Evolutionary conservation across 2,113 vertebrate genomes (phyloP), one percentile per base, ranked within the genome.

Genomic region (Otolemur garnettii): DNA sequence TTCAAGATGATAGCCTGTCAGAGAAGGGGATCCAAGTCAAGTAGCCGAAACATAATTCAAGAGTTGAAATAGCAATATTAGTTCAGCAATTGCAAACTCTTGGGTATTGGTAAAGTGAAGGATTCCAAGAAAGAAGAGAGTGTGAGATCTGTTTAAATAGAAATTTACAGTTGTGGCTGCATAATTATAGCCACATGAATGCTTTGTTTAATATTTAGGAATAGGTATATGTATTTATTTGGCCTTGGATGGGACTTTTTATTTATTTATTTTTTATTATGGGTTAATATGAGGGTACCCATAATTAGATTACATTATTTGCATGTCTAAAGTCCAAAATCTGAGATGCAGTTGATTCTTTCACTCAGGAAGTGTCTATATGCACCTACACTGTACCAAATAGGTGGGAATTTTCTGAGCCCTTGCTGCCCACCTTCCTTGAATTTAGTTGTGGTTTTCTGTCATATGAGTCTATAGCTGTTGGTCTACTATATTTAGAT

Each of bases 241-340:
- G 5, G 24, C 2, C 2, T 38, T 53, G 3, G 0, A 4, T 38
- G 13, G 13, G 4, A 9, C 55, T 15, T 6, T 75, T 19, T 30
- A 33, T 72, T 60, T n/a, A 50, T 50, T 8, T 50, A 50, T 50
- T 10, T 50, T 50, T 50, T 50, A 50, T 9, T 50, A 0, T 50
- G 1, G 7, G 45, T 50, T 50, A 50, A 50, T 50, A 50, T 50
- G 45, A 50, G 45, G 45, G 45, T 50, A 50, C 45, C 45, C 10
- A 50, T 50, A 50, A 50, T 50, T 50, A 9, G 45, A 10, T 50
- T 50, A 50, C 8, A 50, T 50, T 50, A 50, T 50, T 50, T 50
- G 45, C 45, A 50, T 50, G 8, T 50, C 45, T 50, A 50, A 50
- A 50, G 45, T 50, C 45, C 45, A 50, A 50, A 50, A 50, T 50